These are phyloP conservation scores for Emydura subglobosa DNA, from an alignment of 2,113 vertebrate genomes.

Conservation along the genomic window DNA sequence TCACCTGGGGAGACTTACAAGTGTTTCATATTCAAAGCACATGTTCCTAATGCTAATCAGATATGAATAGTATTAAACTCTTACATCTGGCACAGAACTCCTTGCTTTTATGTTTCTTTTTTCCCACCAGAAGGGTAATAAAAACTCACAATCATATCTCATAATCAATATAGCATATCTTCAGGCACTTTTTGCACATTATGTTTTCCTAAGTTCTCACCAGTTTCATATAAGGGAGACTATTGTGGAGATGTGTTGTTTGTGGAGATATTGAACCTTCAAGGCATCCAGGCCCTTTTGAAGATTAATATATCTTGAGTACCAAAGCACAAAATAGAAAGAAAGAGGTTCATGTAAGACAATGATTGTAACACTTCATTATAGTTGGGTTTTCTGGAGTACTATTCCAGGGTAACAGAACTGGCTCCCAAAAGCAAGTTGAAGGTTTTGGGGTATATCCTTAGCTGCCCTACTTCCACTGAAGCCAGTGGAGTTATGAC, in stretches of 20 bases:
- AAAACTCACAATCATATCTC: conserved; percentile 78
- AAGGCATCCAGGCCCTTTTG: conserved; percentile 47
- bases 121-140: conserved; percentile 79
- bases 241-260: conserved; percentile 44
- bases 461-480: neutral
- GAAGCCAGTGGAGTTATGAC: neutral
- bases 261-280: conserved; percentile 32
- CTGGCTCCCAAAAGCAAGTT: neutral
- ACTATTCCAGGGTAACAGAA: conserved; percentile 2
- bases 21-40: conserved; percentile 77
- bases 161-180: conserved; percentile 77
- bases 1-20: conserved; percentile 76
- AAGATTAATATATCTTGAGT: conserved; percentile 52
- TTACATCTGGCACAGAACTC: conserved; percentile 77
- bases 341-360: neutral
- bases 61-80: conserved; percentile 71
- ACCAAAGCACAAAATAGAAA: conserved; percentile 16
- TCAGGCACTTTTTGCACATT: conserved; percentile 67
- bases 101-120: conserved; percentile 79
- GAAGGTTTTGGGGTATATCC: neutral
- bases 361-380: conserved; percentile 23
- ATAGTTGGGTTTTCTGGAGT: neutral
- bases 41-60: conserved; percentile 74
- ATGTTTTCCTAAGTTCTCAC: neutral
- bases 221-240: conserved; percentile 45